Base-by-base conservation (phyloP, 2,797 vertebrate genomes). In the Manis pentadactyla region DNA sequence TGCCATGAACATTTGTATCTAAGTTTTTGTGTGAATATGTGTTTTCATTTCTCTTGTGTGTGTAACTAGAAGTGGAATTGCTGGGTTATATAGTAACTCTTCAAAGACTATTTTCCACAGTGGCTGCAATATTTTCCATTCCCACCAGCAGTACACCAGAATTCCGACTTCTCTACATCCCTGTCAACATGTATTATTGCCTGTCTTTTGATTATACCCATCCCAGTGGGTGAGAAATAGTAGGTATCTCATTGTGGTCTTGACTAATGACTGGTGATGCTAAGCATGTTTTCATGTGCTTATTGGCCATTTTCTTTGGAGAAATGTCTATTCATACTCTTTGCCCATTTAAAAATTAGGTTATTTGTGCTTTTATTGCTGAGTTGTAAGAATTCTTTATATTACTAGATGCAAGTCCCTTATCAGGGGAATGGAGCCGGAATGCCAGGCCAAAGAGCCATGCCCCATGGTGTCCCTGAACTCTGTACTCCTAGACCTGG, bases 81-180 rank as follows among this genome's bases (percentile, higher is more conserved):
- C n/a, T 49, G 55, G 75, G 25, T 87, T 42, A 6, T 7, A n/a
- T 0, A 4, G 49, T 15, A 15, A 49, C 53, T 59, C 13, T 7
- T 46, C 10, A 31, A 39, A 21, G 55, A 68, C 15, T 4, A 12
- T 39, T 68, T 69, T 19, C 34, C 66, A 23, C 10, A 12, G 39
- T 0, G n/a, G 34, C 23, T 19, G 19, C 2, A 1, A 25, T 14
- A 3, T 34, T 34, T 59, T 46, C 4, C 23, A 7, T 19, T n/a
- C 83, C 27, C 25, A 9, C 6, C 3, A 21, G 51, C 69, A 13
- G n/a, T 1, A 1, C 25, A 1, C 0, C 1, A 19, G 1, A 10
- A 15, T 31, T 46, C 57, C 1, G 0, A 0, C 23, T 11, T 57
- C 37, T 42, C 25, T 2, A 1, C 12, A 17, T 14, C 7, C 14